Evolutionary conservation across 2,888 invertebrate species (phyloP).

Genomic region (Muscina levida): DNA sequence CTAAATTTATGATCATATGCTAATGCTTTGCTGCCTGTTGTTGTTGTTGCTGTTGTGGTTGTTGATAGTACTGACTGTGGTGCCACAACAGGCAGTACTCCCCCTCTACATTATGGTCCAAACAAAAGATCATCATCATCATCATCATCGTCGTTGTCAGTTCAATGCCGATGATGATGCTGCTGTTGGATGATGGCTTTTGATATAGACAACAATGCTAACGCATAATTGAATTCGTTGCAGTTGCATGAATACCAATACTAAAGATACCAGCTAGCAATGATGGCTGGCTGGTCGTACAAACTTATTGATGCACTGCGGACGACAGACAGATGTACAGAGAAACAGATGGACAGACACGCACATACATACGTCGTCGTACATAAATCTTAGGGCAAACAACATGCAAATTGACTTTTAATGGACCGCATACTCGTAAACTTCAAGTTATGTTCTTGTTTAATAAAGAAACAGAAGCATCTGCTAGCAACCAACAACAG

Average conservation of each 20-base stretch:
- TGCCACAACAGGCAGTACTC: background rate
- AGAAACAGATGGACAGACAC: constrained; percentile 30
- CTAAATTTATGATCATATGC: constrained; percentile 57
- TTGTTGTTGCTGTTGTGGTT: constrained; percentile 42
- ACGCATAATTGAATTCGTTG: constrained; percentile 58
- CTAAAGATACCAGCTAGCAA: too few relatives aligned
- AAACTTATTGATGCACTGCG: background rate
- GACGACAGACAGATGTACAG: constrained; percentile 16
- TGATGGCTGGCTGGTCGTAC: too few relatives aligned
- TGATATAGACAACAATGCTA: constrained; percentile 50
- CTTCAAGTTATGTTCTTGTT: constrained; percentile 55
- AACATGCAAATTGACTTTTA: constrained; percentile 66
- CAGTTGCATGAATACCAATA: constrained; percentile 38
- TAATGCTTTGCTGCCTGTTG: constrained; percentile 45
- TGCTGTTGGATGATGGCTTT: constrained; percentile 55
- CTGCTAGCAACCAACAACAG: constrained; percentile 34
- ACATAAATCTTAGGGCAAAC: constrained; percentile 61
- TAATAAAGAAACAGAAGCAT: constrained; percentile 43
- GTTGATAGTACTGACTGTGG: background rate
- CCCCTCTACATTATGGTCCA: constrained; percentile 44
- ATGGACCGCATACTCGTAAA: constrained; percentile 60
- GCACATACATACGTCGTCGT: too few relatives aligned
- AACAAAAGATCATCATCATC: constrained; percentile 46
- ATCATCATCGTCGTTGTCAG: constrained; percentile 21
- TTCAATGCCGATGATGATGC: constrained; percentile 19